Evolutionary conservation across 2,113 vertebrate species (phyloP).

Genomic region (Micromys minutus): DNA sequence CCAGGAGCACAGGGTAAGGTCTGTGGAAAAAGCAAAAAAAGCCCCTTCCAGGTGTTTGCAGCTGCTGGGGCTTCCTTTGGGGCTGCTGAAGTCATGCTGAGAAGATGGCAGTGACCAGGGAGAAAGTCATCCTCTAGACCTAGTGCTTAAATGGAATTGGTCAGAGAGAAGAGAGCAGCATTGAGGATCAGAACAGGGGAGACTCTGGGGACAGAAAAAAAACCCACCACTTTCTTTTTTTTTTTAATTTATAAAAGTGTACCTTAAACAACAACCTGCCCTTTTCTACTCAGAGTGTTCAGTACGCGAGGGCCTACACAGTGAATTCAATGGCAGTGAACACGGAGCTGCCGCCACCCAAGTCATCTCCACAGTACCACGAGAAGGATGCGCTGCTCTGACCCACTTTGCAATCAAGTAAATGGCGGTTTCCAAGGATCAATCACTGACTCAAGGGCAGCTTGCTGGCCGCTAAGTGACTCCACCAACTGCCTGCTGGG

Average conservation of each 20-base stretch:
- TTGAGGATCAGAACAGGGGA: not conserved
- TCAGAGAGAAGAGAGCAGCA: not conserved
- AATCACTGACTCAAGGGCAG: not conserved
- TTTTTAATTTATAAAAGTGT: not conserved
- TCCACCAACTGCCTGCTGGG: not conserved
- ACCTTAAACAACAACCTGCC: not conserved
- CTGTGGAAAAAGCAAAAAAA: not conserved
- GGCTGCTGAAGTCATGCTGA: not conserved
- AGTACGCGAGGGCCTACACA: not conserved
- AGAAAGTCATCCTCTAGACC: not conserved
- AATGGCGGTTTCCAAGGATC: not conserved
- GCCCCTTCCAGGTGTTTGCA: not conserved
- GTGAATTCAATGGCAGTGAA: not conserved
- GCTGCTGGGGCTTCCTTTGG: not conserved
- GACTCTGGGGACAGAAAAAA: not conserved
- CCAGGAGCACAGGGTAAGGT: rapidly evolving
- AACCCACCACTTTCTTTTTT: not conserved
- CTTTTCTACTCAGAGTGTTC: not conserved
- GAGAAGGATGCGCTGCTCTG: not conserved
- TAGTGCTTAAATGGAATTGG: not conserved
- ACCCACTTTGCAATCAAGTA: not conserved
- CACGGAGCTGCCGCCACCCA: rapidly evolving
- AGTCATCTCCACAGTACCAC: rapidly evolving
- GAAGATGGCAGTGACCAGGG: not conserved
- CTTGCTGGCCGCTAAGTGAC: not conserved